Percentiles rank a stretch among this genome's conserved stretches.
Conservation (phyloP, 2,797 vertebrate species). For the Lagocephalus sceleratus region DNA sequence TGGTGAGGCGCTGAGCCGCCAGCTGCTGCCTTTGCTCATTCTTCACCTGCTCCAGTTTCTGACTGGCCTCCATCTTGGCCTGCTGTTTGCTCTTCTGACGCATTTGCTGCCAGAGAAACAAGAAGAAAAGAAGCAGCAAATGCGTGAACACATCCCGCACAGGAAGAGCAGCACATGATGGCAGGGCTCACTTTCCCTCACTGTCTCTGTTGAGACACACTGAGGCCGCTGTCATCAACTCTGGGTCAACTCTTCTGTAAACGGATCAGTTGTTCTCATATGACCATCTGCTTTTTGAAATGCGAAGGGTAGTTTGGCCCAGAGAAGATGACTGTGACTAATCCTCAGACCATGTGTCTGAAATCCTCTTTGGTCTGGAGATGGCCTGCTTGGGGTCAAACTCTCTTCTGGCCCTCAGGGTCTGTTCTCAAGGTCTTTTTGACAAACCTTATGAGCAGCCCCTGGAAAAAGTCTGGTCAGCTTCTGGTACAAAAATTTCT, state of each 20-base stretch:
- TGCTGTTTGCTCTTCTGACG: slow-evolving; percentile 95
- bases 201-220: slow-evolving; percentile 36
- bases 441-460: too few relatives aligned
- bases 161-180: slow-evolving; percentile 42
- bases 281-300: not conserved
- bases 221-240: slow-evolving; percentile 39
- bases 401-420: too few relatives aligned
- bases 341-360: slow-evolving; percentile 32
- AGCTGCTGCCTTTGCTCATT: slow-evolving; percentile 81
- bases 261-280: not conserved
- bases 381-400: not conserved
- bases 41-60: slow-evolving; percentile 97
- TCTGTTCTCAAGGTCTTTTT: too few relatives aligned
- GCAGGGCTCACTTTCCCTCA: slow-evolving; percentile 54
- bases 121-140: not conserved
- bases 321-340: slow-evolving; percentile 23
- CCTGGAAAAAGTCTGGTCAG: too few relatives aligned
- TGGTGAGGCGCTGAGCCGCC: slow-evolving; percentile 59
- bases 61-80: slow-evolving; percentile 95
- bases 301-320: slow-evolving; percentile 3
- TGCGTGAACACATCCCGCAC: not conserved
- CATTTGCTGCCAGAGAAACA: slow-evolving; percentile 81
- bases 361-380: slow-evolving; percentile 24
- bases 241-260: slow-evolving; percentile 32
- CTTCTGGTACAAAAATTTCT: too few relatives aligned